Evolutionary conservation across 2,113 vertebrate genomes (phyloP).

Genomic region (Pycnonotus jocosus): DNA sequence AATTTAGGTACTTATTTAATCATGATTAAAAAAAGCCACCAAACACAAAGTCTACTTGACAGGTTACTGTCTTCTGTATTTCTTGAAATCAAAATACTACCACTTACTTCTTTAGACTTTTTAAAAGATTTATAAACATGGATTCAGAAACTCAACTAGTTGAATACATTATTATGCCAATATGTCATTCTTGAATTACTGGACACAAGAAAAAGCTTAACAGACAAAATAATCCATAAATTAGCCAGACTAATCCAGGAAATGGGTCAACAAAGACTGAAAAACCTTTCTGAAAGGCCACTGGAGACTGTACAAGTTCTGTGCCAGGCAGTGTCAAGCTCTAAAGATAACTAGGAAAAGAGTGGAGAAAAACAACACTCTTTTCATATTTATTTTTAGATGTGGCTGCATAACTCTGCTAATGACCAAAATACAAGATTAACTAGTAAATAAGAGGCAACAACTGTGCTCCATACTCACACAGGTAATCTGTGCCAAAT

Average conservation of each 20-base stretch:
- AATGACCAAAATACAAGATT: conserved; percentile 2
- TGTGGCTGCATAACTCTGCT: neutral
- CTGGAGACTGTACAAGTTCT: conserved; percentile 11
- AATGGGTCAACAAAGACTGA: conserved; percentile 38
- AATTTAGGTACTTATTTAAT: conserved; percentile 48
- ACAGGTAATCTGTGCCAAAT: neutral
- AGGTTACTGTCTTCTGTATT: neutral
- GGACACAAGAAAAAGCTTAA: conserved; percentile 51
- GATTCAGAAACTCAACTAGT: neutral
- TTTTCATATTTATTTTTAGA: conserved; percentile 55
- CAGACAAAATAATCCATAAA: conserved; percentile 51
- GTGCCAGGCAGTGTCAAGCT: conserved; percentile 21
- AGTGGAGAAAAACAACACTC: conserved; percentile 32
- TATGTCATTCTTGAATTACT: conserved; percentile 9
- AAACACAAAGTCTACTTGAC: neutral
- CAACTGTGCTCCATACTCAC: neutral
- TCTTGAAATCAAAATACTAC: neutral
- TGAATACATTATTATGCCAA: neutral
- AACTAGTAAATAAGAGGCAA: neutral
- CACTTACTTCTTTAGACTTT: neutral
- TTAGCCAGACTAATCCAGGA: conserved; percentile 60
- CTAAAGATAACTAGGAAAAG: conserved; percentile 25
- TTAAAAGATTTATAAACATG: neutral
- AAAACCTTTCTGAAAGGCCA: conserved; percentile 57
- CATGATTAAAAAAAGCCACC: conserved; percentile 28